phyloP scores from a whole-genome alignment of 2,113 vertebrate genomes.

The Sitta europaea region DNA sequence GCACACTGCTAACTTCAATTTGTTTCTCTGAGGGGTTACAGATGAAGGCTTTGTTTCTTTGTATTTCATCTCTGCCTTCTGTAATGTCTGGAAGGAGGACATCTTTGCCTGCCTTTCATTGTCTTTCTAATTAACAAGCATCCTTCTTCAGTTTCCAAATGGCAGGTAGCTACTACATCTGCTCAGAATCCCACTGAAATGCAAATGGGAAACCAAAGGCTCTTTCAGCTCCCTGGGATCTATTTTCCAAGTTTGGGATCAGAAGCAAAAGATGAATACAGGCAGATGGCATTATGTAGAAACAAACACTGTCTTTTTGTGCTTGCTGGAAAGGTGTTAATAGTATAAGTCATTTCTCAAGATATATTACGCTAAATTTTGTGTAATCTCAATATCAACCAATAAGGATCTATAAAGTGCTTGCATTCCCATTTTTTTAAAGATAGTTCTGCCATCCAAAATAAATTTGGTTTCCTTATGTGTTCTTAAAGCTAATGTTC shows the following conservation, averaged over 20 bases:
- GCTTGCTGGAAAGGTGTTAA: not conserved
- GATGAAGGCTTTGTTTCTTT: not conserved
- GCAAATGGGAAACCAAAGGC: not conserved
- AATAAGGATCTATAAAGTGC: not conserved
- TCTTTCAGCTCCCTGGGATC: not conserved
- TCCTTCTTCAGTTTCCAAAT: not conserved
- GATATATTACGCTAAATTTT: not conserved
- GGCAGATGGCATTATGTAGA: not conserved
- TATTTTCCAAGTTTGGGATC: not conserved
- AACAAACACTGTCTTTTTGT: not conserved
- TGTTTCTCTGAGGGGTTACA: not conserved
- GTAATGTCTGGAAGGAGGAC: not conserved
- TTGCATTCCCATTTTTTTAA: not conserved
- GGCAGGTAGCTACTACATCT: not conserved
- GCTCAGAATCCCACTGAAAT: not conserved
- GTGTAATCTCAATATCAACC: not conserved
- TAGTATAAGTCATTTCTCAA: not conserved
- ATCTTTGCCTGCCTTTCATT: not conserved
- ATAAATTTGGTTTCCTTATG: not conserved
- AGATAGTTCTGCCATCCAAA: not conserved
- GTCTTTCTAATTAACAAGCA: not conserved
- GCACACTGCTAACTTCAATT: accelerated
- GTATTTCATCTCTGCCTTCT: not conserved
- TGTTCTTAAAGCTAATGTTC: not conserved
- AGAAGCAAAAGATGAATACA: not conserved